Conservation (phyloP, 30 jellyfish, hydroid and myxozoan species). For the Hydractinia symbiolongicarpus region DNA sequence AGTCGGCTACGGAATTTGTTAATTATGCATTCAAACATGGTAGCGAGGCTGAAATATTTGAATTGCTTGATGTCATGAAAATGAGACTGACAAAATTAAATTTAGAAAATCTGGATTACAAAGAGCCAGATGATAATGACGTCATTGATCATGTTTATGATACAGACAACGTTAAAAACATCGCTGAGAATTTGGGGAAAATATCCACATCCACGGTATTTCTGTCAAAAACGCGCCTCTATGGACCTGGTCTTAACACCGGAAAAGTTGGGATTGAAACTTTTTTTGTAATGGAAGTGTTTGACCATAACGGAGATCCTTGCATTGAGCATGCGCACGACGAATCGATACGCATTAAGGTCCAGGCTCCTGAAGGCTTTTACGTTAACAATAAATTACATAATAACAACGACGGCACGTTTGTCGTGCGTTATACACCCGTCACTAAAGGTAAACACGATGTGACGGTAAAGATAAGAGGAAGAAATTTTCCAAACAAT, state of each 20-base stretch:
- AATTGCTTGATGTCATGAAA: slow-evolving; percentile 76
- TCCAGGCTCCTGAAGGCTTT: slow-evolving; percentile 97
- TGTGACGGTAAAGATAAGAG: slow-evolving; percentile 72
- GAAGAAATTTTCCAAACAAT: slow-evolving; percentile 70
- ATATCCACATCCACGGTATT: slow-evolving; percentile 69
- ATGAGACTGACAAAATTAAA: slow-evolving; percentile 62
- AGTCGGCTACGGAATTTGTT: slow-evolving; percentile 77
- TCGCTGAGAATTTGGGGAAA: slow-evolving; percentile 84
- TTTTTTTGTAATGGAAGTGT: slow-evolving; percentile 61
- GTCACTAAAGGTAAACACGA: slow-evolving; percentile 86
- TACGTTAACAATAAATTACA: slow-evolving; percentile 64
- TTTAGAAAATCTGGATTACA: slow-evolving; percentile 45
- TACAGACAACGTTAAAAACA: slow-evolving; percentile 41
- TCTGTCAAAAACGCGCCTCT: slow-evolving; percentile 52
- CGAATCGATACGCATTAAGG: slow-evolving; percentile 66
- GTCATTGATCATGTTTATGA: slow-evolving; percentile 82
- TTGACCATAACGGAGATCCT: slow-evolving; percentile 56
- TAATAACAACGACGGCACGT: slow-evolving; percentile 71
- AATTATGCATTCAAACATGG: slow-evolving; percentile 90
- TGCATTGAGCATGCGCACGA: slow-evolving; percentile 69
- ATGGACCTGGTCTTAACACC: slow-evolving; percentile 80
- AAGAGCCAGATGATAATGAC: slow-evolving; percentile 97
- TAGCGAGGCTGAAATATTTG: slow-evolving; percentile 90
- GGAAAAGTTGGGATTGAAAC: slow-evolving; percentile 94
- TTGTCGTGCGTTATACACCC: slow-evolving; percentile 68